A percentile compares a stretch with the other conserved stretches of the same genome.
These are phyloP conservation scores for Sthenelais limicola DNA, from an alignment of 2,888 invertebrate genomes.

Conservation along the genomic window DNA sequence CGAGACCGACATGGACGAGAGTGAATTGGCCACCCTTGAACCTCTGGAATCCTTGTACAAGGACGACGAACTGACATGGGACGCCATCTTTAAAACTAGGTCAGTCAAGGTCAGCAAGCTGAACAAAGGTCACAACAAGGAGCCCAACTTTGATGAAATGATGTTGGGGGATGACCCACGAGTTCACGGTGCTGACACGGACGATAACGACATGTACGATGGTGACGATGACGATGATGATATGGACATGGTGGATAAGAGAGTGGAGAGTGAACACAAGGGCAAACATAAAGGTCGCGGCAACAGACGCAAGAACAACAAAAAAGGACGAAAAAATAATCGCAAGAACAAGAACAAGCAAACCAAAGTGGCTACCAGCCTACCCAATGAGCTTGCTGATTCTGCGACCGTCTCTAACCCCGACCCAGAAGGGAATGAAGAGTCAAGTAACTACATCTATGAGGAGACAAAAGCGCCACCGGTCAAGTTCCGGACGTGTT, in stretches of 20 bases:
- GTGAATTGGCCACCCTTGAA: constrained; percentile 24
- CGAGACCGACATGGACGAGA: background rate
- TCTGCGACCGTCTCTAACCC: constrained; percentile 23
- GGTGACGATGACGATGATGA: constrained; percentile 11
- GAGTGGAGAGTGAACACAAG: background rate
- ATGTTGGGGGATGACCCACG: constrained; percentile 35
- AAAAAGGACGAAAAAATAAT: constrained; percentile 22
- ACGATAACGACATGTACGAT: background rate
- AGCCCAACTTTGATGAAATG: constrained; percentile 28
- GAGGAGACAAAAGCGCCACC: constrained; percentile 29
- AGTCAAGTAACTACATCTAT: constrained; percentile 37
- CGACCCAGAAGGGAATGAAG: constrained; percentile 25
- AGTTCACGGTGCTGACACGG: constrained; percentile 22
- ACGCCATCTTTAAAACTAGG: constrained; percentile 19
- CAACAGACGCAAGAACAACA: constrained; percentile 28
- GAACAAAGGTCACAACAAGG: constrained; percentile 7
- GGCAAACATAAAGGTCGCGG: background rate
- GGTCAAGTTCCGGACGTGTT: constrained; percentile 41
- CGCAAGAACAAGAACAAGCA: constrained; percentile 23
- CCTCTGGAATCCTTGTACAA: constrained; percentile 26
- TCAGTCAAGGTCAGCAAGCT: constrained; percentile 26
- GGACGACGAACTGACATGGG: constrained; percentile 29
- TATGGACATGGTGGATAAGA: background rate
- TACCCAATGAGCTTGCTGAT: constrained; percentile 24
- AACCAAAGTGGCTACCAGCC: background rate